Conservation (phyloP, 1,140 invertebrate genomes). For the Carposina sasakii region DNA sequence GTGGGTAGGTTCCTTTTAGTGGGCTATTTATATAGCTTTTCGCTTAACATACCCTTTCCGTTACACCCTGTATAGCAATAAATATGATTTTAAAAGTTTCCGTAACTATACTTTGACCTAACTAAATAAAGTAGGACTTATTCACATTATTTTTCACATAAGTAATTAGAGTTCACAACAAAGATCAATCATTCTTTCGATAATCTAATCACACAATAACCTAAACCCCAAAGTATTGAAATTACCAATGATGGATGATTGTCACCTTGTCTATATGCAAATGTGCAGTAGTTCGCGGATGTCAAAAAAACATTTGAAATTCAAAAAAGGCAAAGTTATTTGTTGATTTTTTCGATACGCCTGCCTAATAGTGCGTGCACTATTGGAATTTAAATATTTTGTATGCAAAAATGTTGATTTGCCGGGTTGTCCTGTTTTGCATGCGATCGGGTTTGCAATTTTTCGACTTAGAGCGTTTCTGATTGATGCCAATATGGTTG, state of each 20-base stretch:
- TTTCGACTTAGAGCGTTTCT: conserved; percentile 31
- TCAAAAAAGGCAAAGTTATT: conserved; percentile 47
- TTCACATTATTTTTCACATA: too few species aligned
- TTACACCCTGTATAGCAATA: too few species aligned
- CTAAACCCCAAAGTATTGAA: conserved; percentile 35
- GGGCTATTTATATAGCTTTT: too few species aligned
- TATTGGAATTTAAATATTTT: conserved; percentile 30
- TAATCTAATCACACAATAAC: conserved; percentile 25
- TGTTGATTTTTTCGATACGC: conserved; percentile 41
- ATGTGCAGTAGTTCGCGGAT: conserved; percentile 41
- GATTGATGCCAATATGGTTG: conserved; percentile 34
- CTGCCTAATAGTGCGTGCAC: conserved; percentile 39
- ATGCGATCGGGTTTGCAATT: neutral
- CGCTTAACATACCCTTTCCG: too few species aligned
- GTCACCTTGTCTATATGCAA: conserved; percentile 58
- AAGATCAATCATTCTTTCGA: too few species aligned
- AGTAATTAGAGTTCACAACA: too few species aligned
- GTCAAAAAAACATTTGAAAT: conserved; percentile 55
- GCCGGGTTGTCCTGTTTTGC: conserved; percentile 16
- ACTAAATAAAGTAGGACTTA: too few species aligned
- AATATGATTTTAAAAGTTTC: too few species aligned
- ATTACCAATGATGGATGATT: conserved; percentile 47
- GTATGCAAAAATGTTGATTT: conserved; percentile 44
- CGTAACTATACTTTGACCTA: too few species aligned
- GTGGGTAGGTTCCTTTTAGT: too few species aligned